These are phyloP conservation scores for Cynaeus angustus DNA, from an alignment of 2,888 invertebrate species.

Conservation along the genomic window DNA sequence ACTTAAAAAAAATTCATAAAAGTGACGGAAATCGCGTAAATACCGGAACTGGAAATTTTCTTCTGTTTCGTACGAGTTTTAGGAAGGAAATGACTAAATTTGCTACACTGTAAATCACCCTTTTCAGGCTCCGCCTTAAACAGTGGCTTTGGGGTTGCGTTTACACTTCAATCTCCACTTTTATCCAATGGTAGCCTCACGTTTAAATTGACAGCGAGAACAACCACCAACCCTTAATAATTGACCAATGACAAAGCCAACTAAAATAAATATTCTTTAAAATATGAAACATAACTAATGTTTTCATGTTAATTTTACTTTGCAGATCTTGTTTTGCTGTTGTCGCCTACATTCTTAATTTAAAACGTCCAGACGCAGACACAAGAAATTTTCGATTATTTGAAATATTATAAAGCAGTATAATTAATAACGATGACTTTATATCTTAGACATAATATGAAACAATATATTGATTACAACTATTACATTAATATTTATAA, in stretches of 20 bases:
- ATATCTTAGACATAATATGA: too few species aligned
- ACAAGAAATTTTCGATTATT: not conserved
- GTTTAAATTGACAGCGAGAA: conserved; percentile 63
- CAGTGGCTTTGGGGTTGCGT: conserved; percentile 66
- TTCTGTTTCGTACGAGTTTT: conserved; percentile 54
- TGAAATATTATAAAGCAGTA: too few species aligned
- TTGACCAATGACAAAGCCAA: conserved; percentile 64
- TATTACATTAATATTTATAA: conserved; percentile 8
- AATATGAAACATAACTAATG: conserved; percentile 59
- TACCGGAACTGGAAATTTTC: conserved; percentile 31
- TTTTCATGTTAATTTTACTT: conserved; percentile 49
- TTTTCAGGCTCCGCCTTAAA: conserved; percentile 65
- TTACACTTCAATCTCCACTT: conserved; percentile 66
- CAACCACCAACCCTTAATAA: conserved; percentile 65
- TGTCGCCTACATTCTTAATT: not conserved
- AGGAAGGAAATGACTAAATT: conserved; percentile 63
- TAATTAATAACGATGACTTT: too few species aligned
- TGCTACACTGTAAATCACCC: conserved; percentile 63
- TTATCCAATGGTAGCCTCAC: conserved; percentile 66
- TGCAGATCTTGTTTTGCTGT: conserved; percentile 28
- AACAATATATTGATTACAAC: not conserved
- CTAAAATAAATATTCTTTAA: conserved; percentile 53
- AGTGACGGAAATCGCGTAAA: conserved; percentile 36
- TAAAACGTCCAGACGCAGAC: not conserved
- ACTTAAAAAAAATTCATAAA: conserved; percentile 47